Conservation (phyloP, 2,888 invertebrate genomes). For the Rosalia funebris region DNA sequence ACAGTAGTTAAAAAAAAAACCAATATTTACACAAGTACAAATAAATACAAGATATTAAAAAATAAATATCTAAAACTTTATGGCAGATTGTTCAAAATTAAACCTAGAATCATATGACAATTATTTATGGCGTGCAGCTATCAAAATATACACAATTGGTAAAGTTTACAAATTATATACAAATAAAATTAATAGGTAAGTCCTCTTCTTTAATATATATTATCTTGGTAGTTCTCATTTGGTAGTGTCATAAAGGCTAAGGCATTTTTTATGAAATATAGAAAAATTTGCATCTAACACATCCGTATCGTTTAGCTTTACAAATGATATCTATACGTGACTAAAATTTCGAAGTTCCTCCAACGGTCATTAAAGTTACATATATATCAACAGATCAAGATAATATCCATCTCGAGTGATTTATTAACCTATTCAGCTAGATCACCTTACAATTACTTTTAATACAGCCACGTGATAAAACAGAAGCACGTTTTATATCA, state of each 20-base stretch:
- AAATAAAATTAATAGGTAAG: constrained; percentile 30
- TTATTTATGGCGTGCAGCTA: constrained; percentile 30
- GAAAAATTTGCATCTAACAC: constrained; percentile 24
- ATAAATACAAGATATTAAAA: constrained; percentile 33
- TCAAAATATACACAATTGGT: constrained; percentile 32
- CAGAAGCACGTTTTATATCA: too few relatives aligned
- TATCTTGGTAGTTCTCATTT: constrained; percentile 37
- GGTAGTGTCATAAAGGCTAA: constrained; percentile 32
- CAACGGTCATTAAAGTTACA: constrained; percentile 7
- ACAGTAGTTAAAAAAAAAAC: constrained; percentile 36
- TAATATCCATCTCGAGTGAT: background rate
- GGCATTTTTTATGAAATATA: constrained; percentile 28
- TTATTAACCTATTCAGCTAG: too few relatives aligned
- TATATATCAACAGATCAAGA: background rate
- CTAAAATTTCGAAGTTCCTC: background rate
- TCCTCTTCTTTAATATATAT: constrained; percentile 8
- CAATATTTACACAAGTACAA: constrained; percentile 32
- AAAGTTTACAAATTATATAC: constrained; percentile 41
- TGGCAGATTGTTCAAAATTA: constrained; percentile 36
- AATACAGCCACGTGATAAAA: too few relatives aligned
- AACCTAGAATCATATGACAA: constrained; percentile 20
- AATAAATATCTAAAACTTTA: constrained; percentile 38
- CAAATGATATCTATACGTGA: constrained; percentile 9
- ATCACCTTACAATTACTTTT: too few relatives aligned
- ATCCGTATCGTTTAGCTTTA: constrained; percentile 25